Conservation (phyloP, 2,113 vertebrate genomes). For the Erinaceus europaeus region DNA sequence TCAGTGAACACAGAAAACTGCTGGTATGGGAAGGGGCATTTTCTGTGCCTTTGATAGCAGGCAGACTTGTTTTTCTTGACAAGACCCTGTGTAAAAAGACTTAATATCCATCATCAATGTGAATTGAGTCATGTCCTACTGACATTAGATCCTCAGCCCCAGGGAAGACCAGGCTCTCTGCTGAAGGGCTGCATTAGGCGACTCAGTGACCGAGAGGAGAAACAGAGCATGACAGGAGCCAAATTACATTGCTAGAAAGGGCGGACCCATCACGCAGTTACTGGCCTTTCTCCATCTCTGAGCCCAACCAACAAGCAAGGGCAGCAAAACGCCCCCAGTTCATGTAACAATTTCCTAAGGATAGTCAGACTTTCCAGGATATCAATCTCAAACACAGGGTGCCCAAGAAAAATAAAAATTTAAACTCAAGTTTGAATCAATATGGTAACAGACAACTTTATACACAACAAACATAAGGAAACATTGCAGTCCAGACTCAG, state of each 20-base stretch:
- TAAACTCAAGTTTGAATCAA: no score
- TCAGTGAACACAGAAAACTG: slow-evolving; percentile 68
- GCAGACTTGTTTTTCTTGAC: slow-evolving; percentile 72
- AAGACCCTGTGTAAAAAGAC: slow-evolving; percentile 76
- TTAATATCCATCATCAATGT: slow-evolving; percentile 78
- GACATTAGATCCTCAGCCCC: slow-evolving; percentile 84
- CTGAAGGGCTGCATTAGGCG: slow-evolving; percentile 82
- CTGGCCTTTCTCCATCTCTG: not conserved
- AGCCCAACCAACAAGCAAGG: not conserved
- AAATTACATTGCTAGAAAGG: not conserved
- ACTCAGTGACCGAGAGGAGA: slow-evolving; percentile 77
- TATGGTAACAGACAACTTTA: no score
- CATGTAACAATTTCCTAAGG: not conserved
- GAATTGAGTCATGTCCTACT: slow-evolving; percentile 79
- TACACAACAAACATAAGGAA: not conserved
- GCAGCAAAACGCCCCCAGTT: not conserved
- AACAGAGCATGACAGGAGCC: slow-evolving; percentile 87
- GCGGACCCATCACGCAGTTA: not conserved
- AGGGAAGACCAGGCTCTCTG: slow-evolving; percentile 75
- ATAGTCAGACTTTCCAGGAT: not conserved
- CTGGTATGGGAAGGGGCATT: slow-evolving; percentile 55
- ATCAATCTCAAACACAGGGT: not conserved
- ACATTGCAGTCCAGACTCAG: not conserved
- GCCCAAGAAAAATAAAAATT: no score
- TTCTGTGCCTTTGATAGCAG: slow-evolving; percentile 52